phyloP scores from a whole-genome alignment of 1,140 invertebrate genomes.

The Popillia japonica region DNA sequence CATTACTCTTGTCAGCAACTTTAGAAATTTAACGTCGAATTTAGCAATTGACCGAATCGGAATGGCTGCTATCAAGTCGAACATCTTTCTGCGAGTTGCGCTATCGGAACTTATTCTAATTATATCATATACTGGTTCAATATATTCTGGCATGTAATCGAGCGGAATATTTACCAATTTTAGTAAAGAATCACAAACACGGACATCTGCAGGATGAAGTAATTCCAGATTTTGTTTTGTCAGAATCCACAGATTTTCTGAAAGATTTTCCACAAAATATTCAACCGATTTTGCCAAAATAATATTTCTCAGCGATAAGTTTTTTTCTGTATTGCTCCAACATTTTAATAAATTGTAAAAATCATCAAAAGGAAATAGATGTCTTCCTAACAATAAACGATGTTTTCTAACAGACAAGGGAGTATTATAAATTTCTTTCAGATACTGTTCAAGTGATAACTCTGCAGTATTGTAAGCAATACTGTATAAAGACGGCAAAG shows the following conservation, averaged over 20 bases:
- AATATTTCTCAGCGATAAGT: slow-evolving; percentile 19
- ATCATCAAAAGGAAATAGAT: background rate
- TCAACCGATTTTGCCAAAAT: background rate
- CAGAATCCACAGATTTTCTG: background rate
- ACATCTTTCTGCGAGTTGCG: background rate
- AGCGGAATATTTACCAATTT: slow-evolving; percentile 4
- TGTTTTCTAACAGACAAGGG: slow-evolving; percentile 1
- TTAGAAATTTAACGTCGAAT: background rate
- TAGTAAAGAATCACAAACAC: background rate
- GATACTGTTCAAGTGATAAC: background rate
- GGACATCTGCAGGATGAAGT: background rate
- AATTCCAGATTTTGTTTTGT: background rate
- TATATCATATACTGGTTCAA: background rate
- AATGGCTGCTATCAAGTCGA: background rate
- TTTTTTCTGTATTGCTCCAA: background rate
- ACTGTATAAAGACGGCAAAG: background rate
- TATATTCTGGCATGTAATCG: background rate
- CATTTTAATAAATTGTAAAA: background rate
- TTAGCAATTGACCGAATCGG: background rate
- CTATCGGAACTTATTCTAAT: background rate
- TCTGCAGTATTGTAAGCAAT: background rate
- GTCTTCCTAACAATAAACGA: background rate
- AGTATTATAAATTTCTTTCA: background rate
- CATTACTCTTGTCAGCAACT: background rate
- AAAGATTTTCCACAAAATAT: slow-evolving; percentile 24